Conservation (phyloP, 1,140 invertebrate species). For the Solenopsis fugax region DNA sequence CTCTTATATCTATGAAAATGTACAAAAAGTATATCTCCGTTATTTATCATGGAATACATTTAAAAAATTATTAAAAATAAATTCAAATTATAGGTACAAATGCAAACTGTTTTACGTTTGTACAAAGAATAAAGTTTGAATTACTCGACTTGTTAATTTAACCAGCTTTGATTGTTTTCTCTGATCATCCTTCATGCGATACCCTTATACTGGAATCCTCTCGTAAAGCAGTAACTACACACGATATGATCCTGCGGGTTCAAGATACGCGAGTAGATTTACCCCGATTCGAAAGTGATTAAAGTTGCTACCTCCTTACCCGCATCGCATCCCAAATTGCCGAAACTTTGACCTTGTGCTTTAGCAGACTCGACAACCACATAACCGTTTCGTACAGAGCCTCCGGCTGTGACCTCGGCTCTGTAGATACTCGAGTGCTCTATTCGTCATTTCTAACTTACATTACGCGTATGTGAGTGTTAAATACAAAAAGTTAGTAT, state of each 20-base stretch:
- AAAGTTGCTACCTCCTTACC: conserved; percentile 62
- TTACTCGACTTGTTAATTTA: conserved; percentile 38
- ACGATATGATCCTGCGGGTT: conserved; percentile 43
- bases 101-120: conserved; percentile 8
- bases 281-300: conserved; percentile 61
- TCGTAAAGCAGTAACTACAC: conserved; percentile 43
- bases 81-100: background rate
- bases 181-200: background rate
- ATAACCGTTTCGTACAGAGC: conserved; percentile 54
- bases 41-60: background rate
- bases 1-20: background rate
- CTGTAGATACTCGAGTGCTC: background rate
- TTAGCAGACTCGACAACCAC: conserved; percentile 55
- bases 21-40: background rate
- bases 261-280: conserved; percentile 54
- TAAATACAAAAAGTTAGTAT: conserved; percentile 21
- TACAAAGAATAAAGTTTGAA: conserved; percentile 18
- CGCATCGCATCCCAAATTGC: conserved; percentile 59
- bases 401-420: conserved; percentile 36
- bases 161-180: background rate
- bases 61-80: background rate
- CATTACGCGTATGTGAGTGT: background rate
- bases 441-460: conserved; percentile 29
- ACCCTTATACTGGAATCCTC: conserved; percentile 21
- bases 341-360: conserved; percentile 62